These are phyloP conservation scores for Callipepla squamata DNA, from an alignment of 2,113 vertebrate genomes.

Conservation along the genomic window DNA sequence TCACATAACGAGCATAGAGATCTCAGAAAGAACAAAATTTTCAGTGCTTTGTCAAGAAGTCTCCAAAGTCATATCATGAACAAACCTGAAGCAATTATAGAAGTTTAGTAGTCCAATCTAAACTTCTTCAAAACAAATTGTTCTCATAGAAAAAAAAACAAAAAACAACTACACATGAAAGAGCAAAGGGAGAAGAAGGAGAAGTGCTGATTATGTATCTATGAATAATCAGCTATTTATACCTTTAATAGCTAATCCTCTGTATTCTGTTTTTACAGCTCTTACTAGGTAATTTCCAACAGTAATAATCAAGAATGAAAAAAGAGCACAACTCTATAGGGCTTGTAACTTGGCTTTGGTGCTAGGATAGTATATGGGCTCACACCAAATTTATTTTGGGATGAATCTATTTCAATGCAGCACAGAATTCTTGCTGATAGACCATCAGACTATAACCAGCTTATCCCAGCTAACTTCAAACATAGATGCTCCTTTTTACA, in stretches of 20 bases:
- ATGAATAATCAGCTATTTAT: background rate
- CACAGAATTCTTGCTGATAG: background rate
- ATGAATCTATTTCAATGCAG: background rate
- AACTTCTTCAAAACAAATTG: background rate
- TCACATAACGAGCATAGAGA: background rate
- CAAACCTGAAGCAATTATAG: background rate
- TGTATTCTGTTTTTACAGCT: background rate
- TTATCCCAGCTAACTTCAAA: background rate
- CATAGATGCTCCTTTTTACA: background rate
- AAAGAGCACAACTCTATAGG: background rate
- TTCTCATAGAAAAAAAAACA: background rate
- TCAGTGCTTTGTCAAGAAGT: background rate
- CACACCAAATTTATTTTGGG: background rate
- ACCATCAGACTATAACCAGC: background rate
- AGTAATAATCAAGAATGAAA: background rate
- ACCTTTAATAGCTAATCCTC: background rate
- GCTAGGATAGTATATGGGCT: background rate
- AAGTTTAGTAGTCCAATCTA: background rate
- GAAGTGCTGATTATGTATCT: background rate
- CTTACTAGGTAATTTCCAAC: background rate
- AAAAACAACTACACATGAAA: background rate
- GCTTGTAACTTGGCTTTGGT: background rate
- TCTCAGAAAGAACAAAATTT: background rate
- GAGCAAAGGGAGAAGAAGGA: background rate
- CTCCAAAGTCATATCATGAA: background rate